Percentiles rank a stretch among this genome's conserved stretches.
Evolutionary conservation across 2,888 invertebrate species (phyloP).

Genomic region (Cheilosia impressa): DNA sequence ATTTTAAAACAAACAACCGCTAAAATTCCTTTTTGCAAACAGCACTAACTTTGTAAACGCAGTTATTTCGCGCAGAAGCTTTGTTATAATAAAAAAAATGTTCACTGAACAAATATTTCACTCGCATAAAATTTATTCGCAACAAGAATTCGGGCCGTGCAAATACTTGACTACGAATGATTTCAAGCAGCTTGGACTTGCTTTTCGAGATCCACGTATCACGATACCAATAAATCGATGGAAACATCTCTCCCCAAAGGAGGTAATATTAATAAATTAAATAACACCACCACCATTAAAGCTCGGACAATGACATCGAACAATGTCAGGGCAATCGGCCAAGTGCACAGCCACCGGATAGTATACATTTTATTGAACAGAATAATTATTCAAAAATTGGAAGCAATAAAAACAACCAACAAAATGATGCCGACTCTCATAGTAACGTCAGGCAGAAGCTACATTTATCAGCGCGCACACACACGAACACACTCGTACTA

Average conservation of each 20-base stretch:
- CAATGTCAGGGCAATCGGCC: slow-evolving; percentile 61
- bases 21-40: too few species aligned
- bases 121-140: too few species aligned
- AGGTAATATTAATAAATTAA: slow-evolving; percentile 57
- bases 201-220: neutral
- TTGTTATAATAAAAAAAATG: too few species aligned
- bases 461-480: neutral
- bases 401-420: slow-evolving; percentile 34
- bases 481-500: neutral
- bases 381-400: slow-evolving; percentile 63
- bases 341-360: slow-evolving; percentile 22
- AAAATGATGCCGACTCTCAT: neutral
- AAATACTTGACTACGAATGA: too few species aligned
- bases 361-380: slow-evolving; percentile 55
- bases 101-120: too few species aligned
- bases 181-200: neutral
- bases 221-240: slow-evolving; percentile 6
- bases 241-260: slow-evolving; percentile 22
- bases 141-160: too few species aligned
- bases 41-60: too few species aligned
- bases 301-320: slow-evolving; percentile 48
- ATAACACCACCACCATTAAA: slow-evolving; percentile 43
- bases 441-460: neutral
- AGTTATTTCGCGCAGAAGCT: too few species aligned
- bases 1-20: too few species aligned